phyloP scores from a whole-genome alignment of 2,888 invertebrate genomes.

The Zygaena filipendulae region DNA sequence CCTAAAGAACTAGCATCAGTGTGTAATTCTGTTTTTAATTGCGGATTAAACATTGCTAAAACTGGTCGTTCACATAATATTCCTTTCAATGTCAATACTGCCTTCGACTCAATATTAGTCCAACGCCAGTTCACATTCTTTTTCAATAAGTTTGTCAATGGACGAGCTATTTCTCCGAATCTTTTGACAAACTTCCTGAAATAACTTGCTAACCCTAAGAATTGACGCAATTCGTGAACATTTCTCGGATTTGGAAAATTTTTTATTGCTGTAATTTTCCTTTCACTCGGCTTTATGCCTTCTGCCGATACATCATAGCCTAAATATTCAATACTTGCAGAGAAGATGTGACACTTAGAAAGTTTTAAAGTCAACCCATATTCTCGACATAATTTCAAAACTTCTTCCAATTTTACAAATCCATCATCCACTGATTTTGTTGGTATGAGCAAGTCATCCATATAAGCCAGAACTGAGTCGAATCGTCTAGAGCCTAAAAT shows the following conservation, averaged over 20 bases:
- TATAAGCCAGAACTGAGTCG: conserved; percentile 13
- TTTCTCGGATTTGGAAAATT: conserved; percentile 14
- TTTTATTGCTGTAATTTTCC: conserved; percentile 11
- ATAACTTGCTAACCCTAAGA: conserved; percentile 17
- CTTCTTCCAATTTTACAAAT: conserved; percentile 6
- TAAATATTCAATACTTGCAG: conserved; percentile 13
- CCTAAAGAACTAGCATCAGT: conserved; percentile 24
- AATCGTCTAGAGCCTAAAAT: conserved; percentile 11
- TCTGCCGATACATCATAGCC: conserved; percentile 16
- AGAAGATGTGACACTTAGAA: conserved; percentile 13
- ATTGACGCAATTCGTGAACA: conserved; percentile 17
- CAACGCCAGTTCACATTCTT: conserved; percentile 14
- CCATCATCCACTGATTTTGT: conserved; percentile 4
- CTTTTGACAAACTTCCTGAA: conserved; percentile 17
- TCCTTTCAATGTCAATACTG: conserved; percentile 7
- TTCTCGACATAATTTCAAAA: conserved; percentile 5
- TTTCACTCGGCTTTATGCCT: conserved; percentile 12
- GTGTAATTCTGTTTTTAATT: conserved; percentile 22
- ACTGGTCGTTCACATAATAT: conserved; percentile 14
- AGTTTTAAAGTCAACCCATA: conserved; percentile 7
- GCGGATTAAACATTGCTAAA: conserved; percentile 23
- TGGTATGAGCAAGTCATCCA: conserved; percentile 16
- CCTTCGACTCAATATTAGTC: conserved; percentile 4
- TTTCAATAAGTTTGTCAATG: conserved; percentile 13
- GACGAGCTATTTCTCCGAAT: conserved; percentile 15